Evolutionary conservation across 2,888 invertebrate species (phyloP).

Genomic region (Protophormia terraenovae): DNA sequence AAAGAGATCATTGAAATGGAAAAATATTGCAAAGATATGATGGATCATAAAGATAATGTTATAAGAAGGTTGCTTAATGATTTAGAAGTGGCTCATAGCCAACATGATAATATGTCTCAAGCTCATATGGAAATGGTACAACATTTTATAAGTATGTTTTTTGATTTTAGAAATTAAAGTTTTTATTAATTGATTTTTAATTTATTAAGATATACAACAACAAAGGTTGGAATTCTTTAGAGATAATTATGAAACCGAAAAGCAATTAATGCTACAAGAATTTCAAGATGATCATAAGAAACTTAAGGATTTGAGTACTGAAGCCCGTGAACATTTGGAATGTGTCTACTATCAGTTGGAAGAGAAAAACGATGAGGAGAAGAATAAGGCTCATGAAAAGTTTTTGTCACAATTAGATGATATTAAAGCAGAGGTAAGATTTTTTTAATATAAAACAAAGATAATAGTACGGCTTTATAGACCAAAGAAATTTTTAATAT

Average conservation of each 20-base stretch:
- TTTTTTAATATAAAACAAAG: too few relatives aligned
- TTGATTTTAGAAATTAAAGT: too few relatives aligned
- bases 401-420: conserved; percentile 83
- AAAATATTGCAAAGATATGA: conserved; percentile 80
- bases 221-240: conserved; percentile 84
- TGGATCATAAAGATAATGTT: conserved; percentile 86
- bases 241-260: conserved; percentile 83
- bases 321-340: conserved; percentile 84
- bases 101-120: conserved; percentile 88
- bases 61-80: conserved; percentile 85
- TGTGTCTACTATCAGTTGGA: conserved; percentile 84
- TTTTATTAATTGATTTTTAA: neutral
- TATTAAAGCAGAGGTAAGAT: conserved; percentile 81
- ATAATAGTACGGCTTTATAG: too few relatives aligned
- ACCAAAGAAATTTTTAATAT: too few relatives aligned
- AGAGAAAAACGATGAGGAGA: conserved; percentile 78
- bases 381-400: conserved; percentile 80
- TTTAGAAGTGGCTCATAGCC: conserved; percentile 87
- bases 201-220: conserved; percentile 82
- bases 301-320: conserved; percentile 82
- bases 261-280: conserved; percentile 82
- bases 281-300: conserved; percentile 83
- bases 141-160: conserved; percentile 85
- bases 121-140: conserved; percentile 88
- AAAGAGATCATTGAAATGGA: conserved; percentile 85